Conservation (phyloP, 2,797 vertebrate species). For the Buphagus erythrorhynchus region DNA sequence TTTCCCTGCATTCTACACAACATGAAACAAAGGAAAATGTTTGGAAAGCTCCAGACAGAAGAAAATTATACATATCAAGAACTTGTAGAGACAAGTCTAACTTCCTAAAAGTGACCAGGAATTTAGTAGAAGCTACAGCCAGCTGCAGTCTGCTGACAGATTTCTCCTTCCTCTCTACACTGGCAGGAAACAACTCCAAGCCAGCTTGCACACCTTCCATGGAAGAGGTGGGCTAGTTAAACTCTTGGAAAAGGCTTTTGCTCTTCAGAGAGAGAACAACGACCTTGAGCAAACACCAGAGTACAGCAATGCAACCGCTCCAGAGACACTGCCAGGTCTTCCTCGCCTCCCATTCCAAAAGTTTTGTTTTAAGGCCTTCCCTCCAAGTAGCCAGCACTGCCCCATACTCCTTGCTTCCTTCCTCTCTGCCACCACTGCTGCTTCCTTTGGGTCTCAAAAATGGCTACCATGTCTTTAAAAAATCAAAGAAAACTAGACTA, state of each 20-base stretch:
- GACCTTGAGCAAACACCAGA: neutral
- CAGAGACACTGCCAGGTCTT: neutral
- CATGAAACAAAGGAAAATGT: neutral
- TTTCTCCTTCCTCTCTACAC: neutral
- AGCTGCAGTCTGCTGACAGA: neutral
- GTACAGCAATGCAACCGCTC: neutral
- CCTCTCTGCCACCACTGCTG: neutral
- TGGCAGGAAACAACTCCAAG: neutral
- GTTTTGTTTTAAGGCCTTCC: neutral
- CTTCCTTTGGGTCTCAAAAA: neutral
- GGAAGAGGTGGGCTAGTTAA: neutral
- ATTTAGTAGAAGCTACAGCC: neutral
- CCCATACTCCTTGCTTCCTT: neutral
- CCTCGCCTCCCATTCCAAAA: neutral
- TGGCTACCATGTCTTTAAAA: neutral
- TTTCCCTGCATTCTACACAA: neutral
- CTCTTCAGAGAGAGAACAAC: neutral
- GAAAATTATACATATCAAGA: neutral
- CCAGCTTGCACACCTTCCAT: neutral
- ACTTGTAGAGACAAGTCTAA: constrained; percentile 36
- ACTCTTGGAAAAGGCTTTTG: neutral
- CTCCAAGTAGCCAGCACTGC: neutral
- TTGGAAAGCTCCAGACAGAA: neutral
- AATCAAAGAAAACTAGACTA: neutral
- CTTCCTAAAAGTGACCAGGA: neutral